Conservation (phyloP, 2,888 invertebrate species). For the Synanthedon andrenaeformis region DNA sequence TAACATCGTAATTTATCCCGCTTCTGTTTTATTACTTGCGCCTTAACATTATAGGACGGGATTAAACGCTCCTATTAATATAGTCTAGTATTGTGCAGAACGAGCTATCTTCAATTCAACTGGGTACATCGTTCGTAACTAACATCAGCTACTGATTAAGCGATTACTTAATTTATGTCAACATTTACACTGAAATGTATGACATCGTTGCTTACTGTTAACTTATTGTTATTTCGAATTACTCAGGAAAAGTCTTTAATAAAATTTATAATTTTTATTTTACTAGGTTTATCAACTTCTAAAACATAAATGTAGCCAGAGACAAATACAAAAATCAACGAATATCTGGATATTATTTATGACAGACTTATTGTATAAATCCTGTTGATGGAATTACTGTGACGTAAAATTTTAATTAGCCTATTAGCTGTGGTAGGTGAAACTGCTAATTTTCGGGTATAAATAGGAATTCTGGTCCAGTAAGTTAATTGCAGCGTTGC, state of each 20-base stretch:
- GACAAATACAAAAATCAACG: too few relatives aligned
- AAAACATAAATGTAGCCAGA: too few relatives aligned
- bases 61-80: conserved; percentile 43
- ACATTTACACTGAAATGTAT: conserved; percentile 11
- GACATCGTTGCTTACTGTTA: conserved; percentile 8
- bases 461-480: too few relatives aligned
- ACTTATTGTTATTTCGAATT: conserved; percentile 6
- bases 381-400: too few relatives aligned
- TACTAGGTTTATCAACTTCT: too few relatives aligned
- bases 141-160: conserved; percentile 14
- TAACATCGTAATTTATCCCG: not conserved
- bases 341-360: too few relatives aligned
- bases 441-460: too few relatives aligned
- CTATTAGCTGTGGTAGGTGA: too few relatives aligned
- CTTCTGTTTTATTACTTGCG: not conserved
- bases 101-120: conserved; percentile 36
- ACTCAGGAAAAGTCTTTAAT: conserved; percentile 7
- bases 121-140: conserved; percentile 29
- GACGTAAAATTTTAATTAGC: too few relatives aligned
- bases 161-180: conserved; percentile 26
- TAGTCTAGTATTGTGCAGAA: conserved; percentile 29
- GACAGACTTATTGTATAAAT: not conserved
- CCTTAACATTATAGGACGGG: conserved; percentile 18
- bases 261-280: too few relatives aligned
- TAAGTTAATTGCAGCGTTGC: too few relatives aligned